phyloP scores from a whole-genome alignment of 2,888 invertebrate genomes.

The Creontiades dilutus region DNA sequence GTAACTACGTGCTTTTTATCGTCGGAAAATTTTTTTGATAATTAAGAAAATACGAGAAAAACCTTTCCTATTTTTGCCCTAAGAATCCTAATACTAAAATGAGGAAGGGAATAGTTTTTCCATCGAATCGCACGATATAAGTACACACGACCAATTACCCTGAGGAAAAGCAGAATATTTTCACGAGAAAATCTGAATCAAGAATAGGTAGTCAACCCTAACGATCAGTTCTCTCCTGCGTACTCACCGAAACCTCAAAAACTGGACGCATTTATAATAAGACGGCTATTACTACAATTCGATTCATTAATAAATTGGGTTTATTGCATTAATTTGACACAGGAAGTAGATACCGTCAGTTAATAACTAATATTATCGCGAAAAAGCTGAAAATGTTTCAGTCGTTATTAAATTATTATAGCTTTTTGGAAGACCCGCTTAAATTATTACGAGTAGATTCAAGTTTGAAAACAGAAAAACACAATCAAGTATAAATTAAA shows the following conservation, averaged over 20 bases:
- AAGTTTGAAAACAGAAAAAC: not conserved
- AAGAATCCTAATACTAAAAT: not conserved
- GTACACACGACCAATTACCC: conserved; percentile 1
- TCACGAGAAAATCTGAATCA: not conserved
- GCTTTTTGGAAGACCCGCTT: conserved; percentile 36
- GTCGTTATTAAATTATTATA: conserved; percentile 7
- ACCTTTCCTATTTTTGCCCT: not conserved
- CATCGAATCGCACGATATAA: not conserved
- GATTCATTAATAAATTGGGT: not conserved
- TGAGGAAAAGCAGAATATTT: not conserved
- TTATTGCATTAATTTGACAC: conserved; percentile 54
- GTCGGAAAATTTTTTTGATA: not conserved
- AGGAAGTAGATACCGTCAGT: conserved; percentile 23
- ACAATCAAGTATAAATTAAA: not conserved
- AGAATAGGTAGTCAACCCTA: not conserved
- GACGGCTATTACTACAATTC: not conserved
- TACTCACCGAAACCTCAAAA: not conserved
- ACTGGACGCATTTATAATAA: not conserved
- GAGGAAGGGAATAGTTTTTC: conserved; percentile 9
- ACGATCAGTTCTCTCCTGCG: not conserved
- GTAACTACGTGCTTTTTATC: not conserved
- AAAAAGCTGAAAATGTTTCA: conserved; percentile 18
- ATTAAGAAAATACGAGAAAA: not conserved
- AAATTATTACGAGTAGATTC: conserved; percentile 1
- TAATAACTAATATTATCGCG: not conserved